Conservation (phyloP, 2,113 vertebrate species). For the Stegostoma tigrinum region DNA sequence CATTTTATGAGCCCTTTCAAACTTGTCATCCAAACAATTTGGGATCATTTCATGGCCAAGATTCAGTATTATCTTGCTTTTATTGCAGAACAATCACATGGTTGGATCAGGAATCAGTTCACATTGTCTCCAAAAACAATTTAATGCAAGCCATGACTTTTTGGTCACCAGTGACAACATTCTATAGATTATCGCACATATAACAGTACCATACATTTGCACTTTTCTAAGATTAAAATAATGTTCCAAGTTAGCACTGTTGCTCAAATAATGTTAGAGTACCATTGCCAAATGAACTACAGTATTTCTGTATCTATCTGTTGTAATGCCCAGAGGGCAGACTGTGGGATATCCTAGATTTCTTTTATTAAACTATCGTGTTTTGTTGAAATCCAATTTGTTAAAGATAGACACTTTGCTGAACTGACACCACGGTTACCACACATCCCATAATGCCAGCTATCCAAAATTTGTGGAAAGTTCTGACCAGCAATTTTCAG, state of each 20-base stretch:
- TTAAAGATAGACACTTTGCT: too few species aligned
- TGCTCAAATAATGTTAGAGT: not conserved
- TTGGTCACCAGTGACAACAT: not conserved
- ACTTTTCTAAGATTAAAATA: not conserved
- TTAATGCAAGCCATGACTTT: not conserved
- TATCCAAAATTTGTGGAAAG: too few species aligned
- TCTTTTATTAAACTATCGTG: too few species aligned
- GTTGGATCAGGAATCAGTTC: not conserved
- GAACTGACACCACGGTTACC: too few species aligned
- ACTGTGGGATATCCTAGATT: too few species aligned
- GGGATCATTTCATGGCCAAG: not conserved
- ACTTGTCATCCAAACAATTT: not conserved
- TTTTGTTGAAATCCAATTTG: too few species aligned
- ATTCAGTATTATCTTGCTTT: not conserved
- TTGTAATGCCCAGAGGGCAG: not conserved
- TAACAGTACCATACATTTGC: not conserved
- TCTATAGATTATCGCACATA: not conserved
- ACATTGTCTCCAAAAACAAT: not conserved
- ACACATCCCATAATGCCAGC: too few species aligned
- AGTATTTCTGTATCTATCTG: not conserved
- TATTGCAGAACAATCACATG: not conserved
- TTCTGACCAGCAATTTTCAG: too few species aligned
- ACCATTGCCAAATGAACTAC: too few species aligned
- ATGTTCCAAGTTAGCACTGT: not conserved
- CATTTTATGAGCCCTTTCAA: too few species aligned